phyloP scores from a whole-genome alignment of 2,113 vertebrate species.

The Sus scrofa region DNA sequence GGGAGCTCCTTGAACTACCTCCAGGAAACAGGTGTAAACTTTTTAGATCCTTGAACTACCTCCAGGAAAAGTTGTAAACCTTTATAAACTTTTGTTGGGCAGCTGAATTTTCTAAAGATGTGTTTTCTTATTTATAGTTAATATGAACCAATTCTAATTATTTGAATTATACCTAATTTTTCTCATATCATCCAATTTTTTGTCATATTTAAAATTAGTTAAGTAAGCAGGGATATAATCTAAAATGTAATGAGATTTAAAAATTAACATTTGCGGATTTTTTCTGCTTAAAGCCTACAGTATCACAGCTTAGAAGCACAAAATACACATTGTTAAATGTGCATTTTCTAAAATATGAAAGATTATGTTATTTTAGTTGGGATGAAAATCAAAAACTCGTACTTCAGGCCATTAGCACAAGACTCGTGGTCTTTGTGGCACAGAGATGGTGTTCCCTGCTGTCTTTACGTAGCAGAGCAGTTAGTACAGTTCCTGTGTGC shows the following conservation, averaged over 20 bases:
- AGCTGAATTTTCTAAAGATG: neutral
- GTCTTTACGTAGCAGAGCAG: neutral
- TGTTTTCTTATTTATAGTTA: neutral
- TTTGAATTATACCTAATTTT: neutral
- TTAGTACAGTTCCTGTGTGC: neutral
- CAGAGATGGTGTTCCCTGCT: neutral
- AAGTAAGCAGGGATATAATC: neutral
- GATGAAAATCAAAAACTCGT: neutral
- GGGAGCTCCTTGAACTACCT: neutral
- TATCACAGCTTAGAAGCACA: neutral
- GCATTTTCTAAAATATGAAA: constrained; percentile 37
- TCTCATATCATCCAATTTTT: constrained; percentile 13
- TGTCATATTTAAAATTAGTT: neutral
- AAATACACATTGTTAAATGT: neutral
- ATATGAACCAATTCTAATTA: neutral
- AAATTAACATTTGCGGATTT: constrained; percentile 21
- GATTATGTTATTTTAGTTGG: neutral
- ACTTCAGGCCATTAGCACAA: neutral
- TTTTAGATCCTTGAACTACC: neutral
- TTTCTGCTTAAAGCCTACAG: neutral
- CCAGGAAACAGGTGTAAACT: neutral
- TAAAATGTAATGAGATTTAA: constrained; percentile 9
- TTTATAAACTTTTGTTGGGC: neutral
- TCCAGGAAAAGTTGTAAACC: neutral
- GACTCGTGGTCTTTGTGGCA: neutral